These are phyloP conservation scores for Chaetodon trifascialis DNA, from an alignment of 2,113 vertebrate species.

Conservation along the genomic window DNA sequence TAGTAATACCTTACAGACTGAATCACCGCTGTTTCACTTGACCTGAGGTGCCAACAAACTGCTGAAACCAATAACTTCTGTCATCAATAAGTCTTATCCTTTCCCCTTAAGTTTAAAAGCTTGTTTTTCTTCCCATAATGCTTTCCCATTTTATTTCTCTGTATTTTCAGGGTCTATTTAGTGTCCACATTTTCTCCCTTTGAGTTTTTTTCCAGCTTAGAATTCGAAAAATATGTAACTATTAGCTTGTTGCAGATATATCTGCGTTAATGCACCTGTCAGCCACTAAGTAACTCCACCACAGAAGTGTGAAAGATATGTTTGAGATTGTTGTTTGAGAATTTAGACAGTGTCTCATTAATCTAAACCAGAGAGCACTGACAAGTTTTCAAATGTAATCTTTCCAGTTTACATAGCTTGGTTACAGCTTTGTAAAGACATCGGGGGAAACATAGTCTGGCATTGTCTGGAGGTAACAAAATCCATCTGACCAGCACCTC, in stretches of 20 bases:
- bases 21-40: constrained; percentile 20
- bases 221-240: neutral
- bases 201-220: neutral
- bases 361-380: no score
- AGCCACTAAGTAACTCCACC: neutral
- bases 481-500: neutral
- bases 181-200: no score
- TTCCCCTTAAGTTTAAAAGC: neutral
- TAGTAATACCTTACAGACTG: constrained; percentile 9
- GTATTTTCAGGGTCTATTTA: no score
- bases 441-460: neutral
- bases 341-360: neutral
- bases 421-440: neutral
- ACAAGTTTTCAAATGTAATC: neutral
- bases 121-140: neutral
- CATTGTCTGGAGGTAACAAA: neutral
- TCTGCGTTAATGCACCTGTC: neutral
- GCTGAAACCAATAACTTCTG: constrained; percentile 21
- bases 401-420: neutral
- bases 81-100: neutral
- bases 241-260: neutral
- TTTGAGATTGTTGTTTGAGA: neutral
- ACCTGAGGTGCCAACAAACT: neutral
- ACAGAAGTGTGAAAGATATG: neutral
- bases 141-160: neutral